phyloP scores from a whole-genome alignment of 1,140 invertebrate species.

The Phymorhynchus buccinoides region DNA sequence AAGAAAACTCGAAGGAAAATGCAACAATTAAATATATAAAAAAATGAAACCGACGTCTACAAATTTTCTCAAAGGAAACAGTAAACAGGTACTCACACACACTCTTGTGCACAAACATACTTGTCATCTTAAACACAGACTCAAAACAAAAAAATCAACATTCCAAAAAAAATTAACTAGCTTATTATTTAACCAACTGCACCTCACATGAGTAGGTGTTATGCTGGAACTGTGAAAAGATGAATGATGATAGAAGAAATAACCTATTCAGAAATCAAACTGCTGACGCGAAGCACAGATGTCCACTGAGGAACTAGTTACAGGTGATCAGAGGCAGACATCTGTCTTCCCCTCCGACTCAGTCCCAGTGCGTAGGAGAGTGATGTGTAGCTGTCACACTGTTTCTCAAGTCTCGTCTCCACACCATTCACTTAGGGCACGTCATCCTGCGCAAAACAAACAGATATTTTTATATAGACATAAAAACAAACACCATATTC shows the following conservation, averaged over 20 bases:
- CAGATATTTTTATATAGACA: background rate
- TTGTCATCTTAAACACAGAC: background rate
- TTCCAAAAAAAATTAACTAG: background rate
- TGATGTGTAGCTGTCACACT: background rate
- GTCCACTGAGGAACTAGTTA: background rate
- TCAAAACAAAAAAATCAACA: background rate
- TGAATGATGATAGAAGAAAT: too few species aligned
- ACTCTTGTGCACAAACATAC: background rate
- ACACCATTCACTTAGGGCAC: background rate
- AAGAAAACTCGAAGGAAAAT: background rate
- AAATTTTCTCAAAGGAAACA: background rate
- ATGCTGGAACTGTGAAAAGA: background rate
- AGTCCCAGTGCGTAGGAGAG: background rate
- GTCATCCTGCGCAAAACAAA: conserved; percentile 20
- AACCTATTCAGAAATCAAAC: background rate
- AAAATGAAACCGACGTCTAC: background rate
- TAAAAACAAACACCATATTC: too few species aligned
- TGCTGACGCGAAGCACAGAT: background rate
- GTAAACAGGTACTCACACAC: background rate
- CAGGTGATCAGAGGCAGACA: background rate
- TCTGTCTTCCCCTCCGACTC: background rate
- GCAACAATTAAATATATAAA: background rate
- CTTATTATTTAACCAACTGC: background rate
- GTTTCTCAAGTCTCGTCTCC: background rate
- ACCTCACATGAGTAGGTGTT: background rate